Percentiles rank a stretch among this genome's conserved stretches.
Conservation (phyloP, 2,888 invertebrate genomes). For the Hermodice carunculata region DNA sequence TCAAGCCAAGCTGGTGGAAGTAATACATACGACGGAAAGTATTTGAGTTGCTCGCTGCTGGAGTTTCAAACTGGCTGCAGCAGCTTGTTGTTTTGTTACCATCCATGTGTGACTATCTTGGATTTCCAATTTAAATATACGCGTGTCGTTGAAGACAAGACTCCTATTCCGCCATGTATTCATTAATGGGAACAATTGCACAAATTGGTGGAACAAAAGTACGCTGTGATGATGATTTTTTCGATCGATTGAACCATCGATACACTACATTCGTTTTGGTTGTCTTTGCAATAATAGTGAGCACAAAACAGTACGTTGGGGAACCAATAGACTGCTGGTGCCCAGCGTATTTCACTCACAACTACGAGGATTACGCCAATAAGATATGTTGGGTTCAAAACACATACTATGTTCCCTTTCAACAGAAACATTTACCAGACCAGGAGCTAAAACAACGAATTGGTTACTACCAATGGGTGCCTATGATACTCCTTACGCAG, state of each 20-base stretch:
- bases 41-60: too few species aligned
- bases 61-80: too few species aligned
- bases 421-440: slow-evolving; percentile 66
- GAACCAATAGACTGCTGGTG: slow-evolving; percentile 93
- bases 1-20: too few species aligned
- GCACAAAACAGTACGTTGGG: slow-evolving; percentile 95
- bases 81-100: too few species aligned
- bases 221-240: slow-evolving; percentile 68
- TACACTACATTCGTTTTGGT: slow-evolving; percentile 79
- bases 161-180: too few species aligned
- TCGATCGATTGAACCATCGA: slow-evolving; percentile 71
- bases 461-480: slow-evolving; percentile 70
- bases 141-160: too few species aligned
- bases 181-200: slow-evolving; percentile 8
- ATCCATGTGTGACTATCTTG: too few species aligned
- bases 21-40: too few species aligned
- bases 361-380: slow-evolving; percentile 73
- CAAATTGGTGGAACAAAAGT: slow-evolving; percentile 13
- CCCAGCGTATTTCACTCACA: slow-evolving; percentile 72
- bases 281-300: slow-evolving; percentile 92
- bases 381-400: slow-evolving; percentile 73
- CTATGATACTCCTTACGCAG: slow-evolving; percentile 71
- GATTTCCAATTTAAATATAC: too few species aligned
- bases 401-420: slow-evolving; percentile 71
- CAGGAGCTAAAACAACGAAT: slow-evolving; percentile 67